Evolutionary conservation across 2,797 vertebrate genomes (phyloP).

Genomic region (Gadopsis marmoratus): DNA sequence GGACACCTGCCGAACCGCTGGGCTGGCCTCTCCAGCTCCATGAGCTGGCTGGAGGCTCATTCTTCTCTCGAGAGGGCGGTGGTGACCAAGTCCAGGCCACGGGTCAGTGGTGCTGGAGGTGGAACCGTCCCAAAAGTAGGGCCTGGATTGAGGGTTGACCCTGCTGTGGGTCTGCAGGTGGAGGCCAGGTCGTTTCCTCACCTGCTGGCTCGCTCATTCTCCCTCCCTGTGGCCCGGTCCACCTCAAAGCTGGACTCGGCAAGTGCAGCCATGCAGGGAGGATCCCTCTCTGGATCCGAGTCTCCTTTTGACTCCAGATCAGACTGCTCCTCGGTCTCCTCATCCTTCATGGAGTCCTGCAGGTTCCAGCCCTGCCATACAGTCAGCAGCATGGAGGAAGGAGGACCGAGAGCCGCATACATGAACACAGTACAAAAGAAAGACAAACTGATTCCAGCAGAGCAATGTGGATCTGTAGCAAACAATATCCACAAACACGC

Average conservation of each 20-base stretch:
- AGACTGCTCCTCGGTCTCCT: conserved; percentile 63
- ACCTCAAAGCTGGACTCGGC: conserved; percentile 62
- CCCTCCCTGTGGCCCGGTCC: conserved; percentile 73
- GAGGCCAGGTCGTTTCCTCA: conserved; percentile 58
- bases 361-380: conserved; percentile 32
- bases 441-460: conserved; percentile 33
- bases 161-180: conserved; percentile 32
- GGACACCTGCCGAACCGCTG: conserved; percentile 82
- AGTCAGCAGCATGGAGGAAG: conserved; percentile 37
- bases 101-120: conserved; percentile 32
- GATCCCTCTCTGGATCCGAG: conserved; percentile 72
- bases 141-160: conserved; percentile 29
- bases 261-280: conserved; percentile 50
- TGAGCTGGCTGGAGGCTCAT: conserved; percentile 68
- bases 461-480: conserved; percentile 15
- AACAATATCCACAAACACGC: background rate
- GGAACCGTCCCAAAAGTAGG: conserved; percentile 35
- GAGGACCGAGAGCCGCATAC: conserved; percentile 5
- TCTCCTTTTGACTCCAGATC: conserved; percentile 80
- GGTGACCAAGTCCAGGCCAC: conserved; percentile 35
- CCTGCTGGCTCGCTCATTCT: conserved; percentile 70
- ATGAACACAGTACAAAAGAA: conserved; percentile 22
- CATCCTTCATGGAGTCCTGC: conserved; percentile 41
- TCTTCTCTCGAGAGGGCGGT: conserved; percentile 51
- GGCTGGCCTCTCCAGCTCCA: conserved; percentile 71